These are phyloP conservation scores for Aurelia sp. DNA, from an alignment of 30 jellyfish, hydroid and myxozoan genomes.

Conservation along the genomic window DNA sequence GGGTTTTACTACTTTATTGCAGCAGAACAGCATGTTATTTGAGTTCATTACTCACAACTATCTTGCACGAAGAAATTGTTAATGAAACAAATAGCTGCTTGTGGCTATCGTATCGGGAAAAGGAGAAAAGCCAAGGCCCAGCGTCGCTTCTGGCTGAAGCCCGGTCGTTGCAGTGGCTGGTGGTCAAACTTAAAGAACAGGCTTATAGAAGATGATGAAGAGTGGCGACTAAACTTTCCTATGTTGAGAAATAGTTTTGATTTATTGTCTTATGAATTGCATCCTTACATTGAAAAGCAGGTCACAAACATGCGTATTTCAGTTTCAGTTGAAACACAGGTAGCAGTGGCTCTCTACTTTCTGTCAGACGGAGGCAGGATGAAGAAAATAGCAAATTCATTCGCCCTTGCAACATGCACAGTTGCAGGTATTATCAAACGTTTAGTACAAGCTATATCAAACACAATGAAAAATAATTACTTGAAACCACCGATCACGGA, in stretches of 20 bases:
- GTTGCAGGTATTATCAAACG: slow-evolving; percentile 17
- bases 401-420: slow-evolving; percentile 34
- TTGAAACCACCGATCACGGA: slow-evolving; percentile 19
- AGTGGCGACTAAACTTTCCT: slow-evolving; percentile 36
- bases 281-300: slow-evolving; percentile 15
- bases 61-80: neutral
- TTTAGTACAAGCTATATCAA: slow-evolving; percentile 10
- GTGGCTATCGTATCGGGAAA: slow-evolving; percentile 1
- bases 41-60: neutral
- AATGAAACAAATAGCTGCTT: slow-evolving; percentile 2
- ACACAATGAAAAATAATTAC: neutral
- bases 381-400: slow-evolving; percentile 50
- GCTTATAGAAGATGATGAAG: slow-evolving; percentile 11
- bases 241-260: slow-evolving; percentile 16
- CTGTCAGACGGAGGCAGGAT: slow-evolving; percentile 60
- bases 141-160: slow-evolving; percentile 27
- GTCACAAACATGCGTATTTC: slow-evolving; percentile 30
- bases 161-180: slow-evolving; percentile 31
- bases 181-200: slow-evolving; percentile 33
- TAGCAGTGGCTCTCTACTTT: slow-evolving; percentile 38
- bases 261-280: neutral
- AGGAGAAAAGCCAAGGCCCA: neutral
- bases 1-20: neutral
- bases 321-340: slow-evolving; percentile 55
- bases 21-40: slow-evolving; percentile 7